Conservation (phyloP, 2,888 invertebrate genomes). For the Callimorpha dominula region DNA sequence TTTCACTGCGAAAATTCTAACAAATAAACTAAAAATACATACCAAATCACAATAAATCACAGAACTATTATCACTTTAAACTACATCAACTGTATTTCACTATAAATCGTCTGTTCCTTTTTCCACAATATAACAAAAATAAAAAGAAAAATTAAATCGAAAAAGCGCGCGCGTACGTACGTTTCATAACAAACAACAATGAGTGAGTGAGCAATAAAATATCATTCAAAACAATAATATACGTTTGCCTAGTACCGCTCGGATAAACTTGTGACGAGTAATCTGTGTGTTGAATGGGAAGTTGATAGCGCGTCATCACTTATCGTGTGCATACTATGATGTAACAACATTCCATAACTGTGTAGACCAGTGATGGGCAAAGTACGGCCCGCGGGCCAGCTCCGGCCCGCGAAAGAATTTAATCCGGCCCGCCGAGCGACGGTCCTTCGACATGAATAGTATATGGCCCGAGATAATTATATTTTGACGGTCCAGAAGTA, state of each 20-base stretch:
- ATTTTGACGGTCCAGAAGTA: no score
- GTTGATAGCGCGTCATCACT: constrained; percentile 63
- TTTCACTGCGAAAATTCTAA: neutral
- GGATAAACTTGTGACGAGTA: constrained; percentile 55
- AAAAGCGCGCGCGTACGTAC: constrained; percentile 27
- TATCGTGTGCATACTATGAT: constrained; percentile 55
- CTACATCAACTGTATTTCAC: constrained; percentile 7
- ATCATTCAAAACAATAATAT: constrained; percentile 27
- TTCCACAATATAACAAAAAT: constrained; percentile 9
- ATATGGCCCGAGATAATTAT: no score
- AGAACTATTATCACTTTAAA: constrained; percentile 9
- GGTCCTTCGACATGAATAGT: no score
- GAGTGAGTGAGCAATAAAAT: constrained; percentile 39
- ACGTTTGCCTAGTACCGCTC: constrained; percentile 38
- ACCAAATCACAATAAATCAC: constrained; percentile 11
- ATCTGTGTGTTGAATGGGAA: constrained; percentile 62
- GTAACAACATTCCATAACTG: constrained; percentile 49
- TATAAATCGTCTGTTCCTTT: neutral
- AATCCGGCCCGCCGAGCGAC: no score
- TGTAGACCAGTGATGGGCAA: no score
- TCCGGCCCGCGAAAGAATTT: no score
- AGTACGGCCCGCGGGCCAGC: no score
- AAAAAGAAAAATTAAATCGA: constrained; percentile 9
- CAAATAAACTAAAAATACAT: constrained; percentile 1
- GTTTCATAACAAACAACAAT: constrained; percentile 44